Conservation (phyloP, 2,113 vertebrate species). For the Chrysemys picta region DNA sequence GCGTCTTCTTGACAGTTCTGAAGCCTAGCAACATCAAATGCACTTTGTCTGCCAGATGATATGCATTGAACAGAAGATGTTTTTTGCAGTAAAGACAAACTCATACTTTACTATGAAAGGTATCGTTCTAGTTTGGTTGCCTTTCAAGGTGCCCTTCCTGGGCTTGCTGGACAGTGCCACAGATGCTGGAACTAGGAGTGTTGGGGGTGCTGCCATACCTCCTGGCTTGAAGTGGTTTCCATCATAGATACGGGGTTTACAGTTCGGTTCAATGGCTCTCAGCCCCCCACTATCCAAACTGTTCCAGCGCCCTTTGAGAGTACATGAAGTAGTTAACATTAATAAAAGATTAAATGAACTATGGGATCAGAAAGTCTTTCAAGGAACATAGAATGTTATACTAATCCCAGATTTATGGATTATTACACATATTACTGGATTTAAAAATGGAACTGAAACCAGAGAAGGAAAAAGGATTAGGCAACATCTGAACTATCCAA, state of each 20-base stretch:
- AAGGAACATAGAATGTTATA: conserved; percentile 37
- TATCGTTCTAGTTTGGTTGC: conserved; percentile 13
- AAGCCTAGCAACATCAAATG: not conserved
- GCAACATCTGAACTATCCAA: not conserved
- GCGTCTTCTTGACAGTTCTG: conserved; percentile 8
- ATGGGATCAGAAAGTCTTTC: conserved; percentile 22
- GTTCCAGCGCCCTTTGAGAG: not conserved
- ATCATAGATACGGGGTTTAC: too few species aligned
- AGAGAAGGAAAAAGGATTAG: not conserved
- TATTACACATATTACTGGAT: conserved; percentile 14
- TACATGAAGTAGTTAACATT: conserved; percentile 16
- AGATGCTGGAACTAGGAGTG: too few species aligned
- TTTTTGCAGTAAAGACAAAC: conserved; percentile 2
- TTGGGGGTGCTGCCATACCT: too few species aligned
- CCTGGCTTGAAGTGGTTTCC: too few species aligned
- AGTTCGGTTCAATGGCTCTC: too few species aligned
- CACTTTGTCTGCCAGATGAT: conserved; percentile 24
- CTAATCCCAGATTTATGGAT: conserved; percentile 49
- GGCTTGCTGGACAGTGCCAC: not conserved
- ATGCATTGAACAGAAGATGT: not conserved
- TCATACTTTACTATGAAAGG: not conserved
- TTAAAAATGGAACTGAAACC: not conserved
- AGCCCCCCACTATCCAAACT: too few species aligned
- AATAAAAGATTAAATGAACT: conserved; percentile 45
- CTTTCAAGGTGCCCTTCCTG: not conserved